Percentiles rank a stretch among this genome's conserved stretches.
phyloP scores from a whole-genome alignment of 30 jellyfish, hydroid and myxozoan species.

The Sanderia malayensis region DNA sequence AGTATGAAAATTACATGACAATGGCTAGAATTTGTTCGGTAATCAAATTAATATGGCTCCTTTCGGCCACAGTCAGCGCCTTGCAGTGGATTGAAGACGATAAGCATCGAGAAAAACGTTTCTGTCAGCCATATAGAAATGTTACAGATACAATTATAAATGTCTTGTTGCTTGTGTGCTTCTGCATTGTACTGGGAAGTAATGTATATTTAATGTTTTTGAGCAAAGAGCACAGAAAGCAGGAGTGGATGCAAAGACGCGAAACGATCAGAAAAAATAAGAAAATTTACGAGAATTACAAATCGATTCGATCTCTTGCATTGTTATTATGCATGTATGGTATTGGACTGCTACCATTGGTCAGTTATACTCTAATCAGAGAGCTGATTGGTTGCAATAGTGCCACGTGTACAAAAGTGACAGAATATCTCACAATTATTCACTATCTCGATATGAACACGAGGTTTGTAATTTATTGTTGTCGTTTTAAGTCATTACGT shows the following conservation, averaged over 20 bases:
- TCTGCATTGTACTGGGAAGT: constrained; percentile 41
- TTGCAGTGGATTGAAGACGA: constrained; percentile 24
- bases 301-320: constrained; percentile 34
- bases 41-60: constrained; percentile 24
- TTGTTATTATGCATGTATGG: constrained; percentile 57
- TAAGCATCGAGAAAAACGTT: neutral
- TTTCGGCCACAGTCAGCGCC: constrained; percentile 22
- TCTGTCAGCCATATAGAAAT: constrained; percentile 33
- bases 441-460: constrained; percentile 41
- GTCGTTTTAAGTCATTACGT: constrained; percentile 50
- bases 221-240: constrained; percentile 37
- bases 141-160: constrained; percentile 25
- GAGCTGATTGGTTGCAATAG: constrained; percentile 26
- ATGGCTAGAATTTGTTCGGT: neutral
- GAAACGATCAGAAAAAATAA: constrained; percentile 25
- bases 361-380: constrained; percentile 7
- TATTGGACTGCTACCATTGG: constrained; percentile 54
- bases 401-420: constrained; percentile 13
- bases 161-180: constrained; percentile 15
- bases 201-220: constrained; percentile 39
- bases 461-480: constrained; percentile 52
- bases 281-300: constrained; percentile 42
- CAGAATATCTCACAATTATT: constrained; percentile 53
- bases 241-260: constrained; percentile 33
- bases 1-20: constrained; percentile 19